A percentile compares a stretch with the other conserved stretches of the same genome.
These are phyloP conservation scores for Vimba vimba DNA, from an alignment of 2,113 vertebrate genomes.

Conservation along the genomic window DNA sequence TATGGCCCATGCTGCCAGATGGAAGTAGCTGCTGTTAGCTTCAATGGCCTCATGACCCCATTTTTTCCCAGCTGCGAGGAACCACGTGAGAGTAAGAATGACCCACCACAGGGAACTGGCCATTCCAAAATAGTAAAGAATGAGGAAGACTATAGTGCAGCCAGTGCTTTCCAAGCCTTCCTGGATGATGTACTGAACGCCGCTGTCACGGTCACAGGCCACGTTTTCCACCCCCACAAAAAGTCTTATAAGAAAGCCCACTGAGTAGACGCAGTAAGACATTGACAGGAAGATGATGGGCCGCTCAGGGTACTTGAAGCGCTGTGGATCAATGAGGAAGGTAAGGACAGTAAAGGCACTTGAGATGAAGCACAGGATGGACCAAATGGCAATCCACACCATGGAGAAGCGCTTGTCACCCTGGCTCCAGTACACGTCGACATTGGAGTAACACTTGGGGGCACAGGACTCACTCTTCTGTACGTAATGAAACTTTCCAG, in stretches of 20 bases:
- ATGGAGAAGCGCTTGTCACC: constrained; percentile 92
- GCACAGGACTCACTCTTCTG: constrained; percentile 94
- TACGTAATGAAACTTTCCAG: constrained; percentile 94
- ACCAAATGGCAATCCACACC: constrained; percentile 95
- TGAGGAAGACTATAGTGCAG: constrained; percentile 95
- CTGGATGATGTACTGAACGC: constrained; percentile 95
- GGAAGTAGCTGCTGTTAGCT: constrained; percentile 98
- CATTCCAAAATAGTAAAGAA: constrained; percentile 98
- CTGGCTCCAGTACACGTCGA: constrained; percentile 97
- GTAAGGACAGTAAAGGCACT: constrained; percentile 97
- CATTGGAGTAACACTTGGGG: constrained; percentile 86
- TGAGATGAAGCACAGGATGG: constrained; percentile 93
- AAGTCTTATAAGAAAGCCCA: constrained; percentile 94
- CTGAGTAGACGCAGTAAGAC: constrained; percentile 97
- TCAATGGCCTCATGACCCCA: constrained; percentile 99
- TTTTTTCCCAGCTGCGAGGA: constrained; percentile 94
- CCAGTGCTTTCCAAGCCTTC: constrained; percentile 97
- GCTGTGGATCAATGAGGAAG: constrained; percentile 91
- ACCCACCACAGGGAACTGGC: constrained; percentile 99
- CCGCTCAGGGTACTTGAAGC: constrained; percentile 95
- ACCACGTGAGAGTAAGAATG: constrained; percentile 94
- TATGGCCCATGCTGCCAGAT: constrained; percentile 94
- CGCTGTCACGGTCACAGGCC: constrained; percentile 92
- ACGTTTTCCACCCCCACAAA: constrained; percentile 92
- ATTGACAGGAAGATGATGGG: constrained; percentile 98